Base-by-base conservation (phyloP, 2,797 vertebrate genomes). In the Xyrichtys novacula region DNA sequence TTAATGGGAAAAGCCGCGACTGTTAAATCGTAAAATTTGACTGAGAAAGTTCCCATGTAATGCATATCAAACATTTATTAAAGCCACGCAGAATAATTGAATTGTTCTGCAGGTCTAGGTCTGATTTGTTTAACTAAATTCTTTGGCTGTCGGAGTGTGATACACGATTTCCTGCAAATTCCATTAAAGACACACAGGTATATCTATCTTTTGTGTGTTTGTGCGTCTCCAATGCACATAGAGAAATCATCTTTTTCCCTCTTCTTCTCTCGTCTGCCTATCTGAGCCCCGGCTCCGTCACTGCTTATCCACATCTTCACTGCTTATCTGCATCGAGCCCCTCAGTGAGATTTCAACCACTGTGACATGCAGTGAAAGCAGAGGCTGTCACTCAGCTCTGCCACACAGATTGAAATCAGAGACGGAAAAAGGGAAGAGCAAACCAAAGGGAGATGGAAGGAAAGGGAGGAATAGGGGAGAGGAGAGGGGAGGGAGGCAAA, bases 11-110 rank as follows among this genome's bases (percentile, higher is more conserved):
- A 96, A 86, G 93, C 94, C 92, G 91, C 76, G 91, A 95, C 95
- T 94, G 95, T 95, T 96, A 96, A 96, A 96, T 96, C 93, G 95
- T 96, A 95, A 96, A 96, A 96, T 96, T 94, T 94, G 95, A 96
- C 96, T 96, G 95, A 96, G 84, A 81, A 87, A 81, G 78, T 88
- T 93, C 88, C 94, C 94, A 93, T 95, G 94, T 95, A 96, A 96
- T 94, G 94, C 95, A 95, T 93, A 93, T 93, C 94, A 94, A 95
- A 95, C 94, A 95, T 96, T 96, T 96, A 97, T 96, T 96, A 96
- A 95, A 96, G 94, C 94, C 85, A 85, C 73, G 90, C 93, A 90
- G 94, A 95, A 96, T 97, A 98, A 98, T 96, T 97, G 95, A 98
- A 97, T 97, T 97, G 95, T 97, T 96, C 95, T 94, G 95, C 94